Evolutionary conservation across 2,797 vertebrate species (phyloP), one percentile per base, ranked within the genome.

Genomic region (Hydrocynus forskahlii): DNA sequence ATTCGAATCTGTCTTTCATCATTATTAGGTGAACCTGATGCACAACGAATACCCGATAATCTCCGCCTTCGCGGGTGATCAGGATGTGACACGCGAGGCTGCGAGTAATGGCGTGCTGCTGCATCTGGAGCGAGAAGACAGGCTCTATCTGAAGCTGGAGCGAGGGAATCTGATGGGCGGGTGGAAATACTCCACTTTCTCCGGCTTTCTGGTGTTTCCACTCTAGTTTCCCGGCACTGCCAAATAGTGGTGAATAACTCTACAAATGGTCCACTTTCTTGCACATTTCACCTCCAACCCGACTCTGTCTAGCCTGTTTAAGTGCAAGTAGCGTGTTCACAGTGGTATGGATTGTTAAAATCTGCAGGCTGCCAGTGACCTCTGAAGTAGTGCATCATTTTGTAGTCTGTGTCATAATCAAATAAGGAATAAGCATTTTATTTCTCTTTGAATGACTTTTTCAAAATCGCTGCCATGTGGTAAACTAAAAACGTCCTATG

Each of bases 181-280:
- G 83, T 97, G 96, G 96, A 96, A 96, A 83, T 97, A 96, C 80
- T 97, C 96, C 78, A 97, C 96, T 9, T 97, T 97, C 91, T 97
- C 96, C 0, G 96, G 96, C 88, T 97, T 96, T 91, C 94, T 97
- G 90, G 96, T 97, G 73, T 97, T 97, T 89, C 96, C 96, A 3
- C 92, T 97, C 90, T 96, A 94, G 95, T 90, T 79, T 60, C 48
- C n/a, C 55, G 12, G 66, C 35, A 7, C 7, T 55, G 21, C 4
- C 2, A 43, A 17, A 29, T 16, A 48, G 43, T 64, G 29, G 62
- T 5, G 62, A 64, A 38, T 64, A 52, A 72, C n/a, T 45, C 62
- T 60, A 52, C 48, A 43, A 13, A 45, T 74, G 19, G 19, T 70
- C n/a, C 78, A 45, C 59, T 45, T 38, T 43, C 23, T 17, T 23